A percentile compares a stretch with the other conserved stretches of the same genome.
phyloP scores from a whole-genome alignment of 2,113 vertebrate genomes.

The Meles meles region DNA sequence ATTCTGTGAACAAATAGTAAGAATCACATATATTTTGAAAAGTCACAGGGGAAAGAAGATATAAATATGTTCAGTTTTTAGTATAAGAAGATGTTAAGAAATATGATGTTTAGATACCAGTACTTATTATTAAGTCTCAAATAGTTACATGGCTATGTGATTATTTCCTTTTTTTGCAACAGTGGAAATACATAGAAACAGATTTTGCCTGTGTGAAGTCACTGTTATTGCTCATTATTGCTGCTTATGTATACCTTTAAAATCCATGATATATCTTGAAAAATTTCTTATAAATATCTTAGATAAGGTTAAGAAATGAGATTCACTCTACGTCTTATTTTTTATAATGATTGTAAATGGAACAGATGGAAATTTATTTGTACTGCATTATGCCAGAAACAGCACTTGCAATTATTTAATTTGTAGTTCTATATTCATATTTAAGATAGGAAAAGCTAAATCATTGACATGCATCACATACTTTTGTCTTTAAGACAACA shows the following conservation, averaged over 20 bases:
- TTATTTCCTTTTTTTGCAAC: neutral
- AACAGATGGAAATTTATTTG: conserved; percentile 2
- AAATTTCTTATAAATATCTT: neutral
- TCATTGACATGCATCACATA: neutral
- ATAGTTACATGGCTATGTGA: neutral
- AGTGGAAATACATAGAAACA: neutral
- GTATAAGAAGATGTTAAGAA: neutral
- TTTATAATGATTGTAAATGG: neutral
- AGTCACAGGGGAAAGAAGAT: neutral
- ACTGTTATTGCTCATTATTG: neutral
- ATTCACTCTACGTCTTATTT: neutral
- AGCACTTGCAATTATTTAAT: neutral
- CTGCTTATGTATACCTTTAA: neutral
- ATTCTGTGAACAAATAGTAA: neutral
- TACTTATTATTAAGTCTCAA: neutral
- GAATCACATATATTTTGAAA: neutral
- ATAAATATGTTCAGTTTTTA: neutral
- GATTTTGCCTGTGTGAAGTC: neutral
- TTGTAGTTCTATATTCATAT: neutral
- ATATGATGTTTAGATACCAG: neutral
- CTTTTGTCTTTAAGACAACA: neutral
- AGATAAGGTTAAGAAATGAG: neutral
- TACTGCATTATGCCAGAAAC: neutral
- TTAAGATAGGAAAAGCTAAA: neutral
- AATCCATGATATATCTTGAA: neutral